These are phyloP conservation scores for Phenganax subtilis DNA, from an alignment of 92 coral and sea anemone species.

Conservation along the genomic window DNA sequence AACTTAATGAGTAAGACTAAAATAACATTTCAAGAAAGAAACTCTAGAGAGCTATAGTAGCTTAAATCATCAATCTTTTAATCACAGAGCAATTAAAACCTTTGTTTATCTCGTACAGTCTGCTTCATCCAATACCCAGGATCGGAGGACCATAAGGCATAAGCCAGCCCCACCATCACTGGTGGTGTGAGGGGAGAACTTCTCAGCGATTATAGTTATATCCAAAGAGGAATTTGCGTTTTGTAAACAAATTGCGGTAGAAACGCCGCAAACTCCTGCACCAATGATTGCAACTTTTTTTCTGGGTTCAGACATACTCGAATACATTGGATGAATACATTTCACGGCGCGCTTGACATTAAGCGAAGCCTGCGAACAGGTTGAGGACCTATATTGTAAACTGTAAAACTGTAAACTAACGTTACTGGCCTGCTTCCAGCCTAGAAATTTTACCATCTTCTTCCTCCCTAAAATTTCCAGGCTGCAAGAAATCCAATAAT, in stretches of 20 bases:
- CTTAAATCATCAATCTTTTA: neutral
- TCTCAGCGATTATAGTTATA: conserved; percentile 74
- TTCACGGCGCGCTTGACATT: no score
- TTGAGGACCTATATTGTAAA: no score
- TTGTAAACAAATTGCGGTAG: conserved; percentile 70
- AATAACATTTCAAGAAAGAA: neutral
- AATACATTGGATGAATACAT: no score
- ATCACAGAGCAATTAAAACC: conserved; percentile 32
- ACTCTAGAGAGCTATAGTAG: neutral
- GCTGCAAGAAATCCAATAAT: no score
- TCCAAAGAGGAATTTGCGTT: conserved; percentile 64
- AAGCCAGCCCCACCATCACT: conserved; percentile 94
- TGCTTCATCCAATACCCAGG: conserved; percentile 43
- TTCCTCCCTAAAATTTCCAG: no score
- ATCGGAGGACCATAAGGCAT: conserved; percentile 51
- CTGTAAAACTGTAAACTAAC: no score
- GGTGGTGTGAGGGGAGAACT: conserved; percentile 68
- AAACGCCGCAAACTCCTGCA: conserved; percentile 71
- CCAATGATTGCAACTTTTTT: conserved; percentile 68
- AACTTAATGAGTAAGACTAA: no score
- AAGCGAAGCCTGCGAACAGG: no score
- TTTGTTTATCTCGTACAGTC: conserved; percentile 58
- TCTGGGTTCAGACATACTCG: neutral
- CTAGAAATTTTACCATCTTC: no score
- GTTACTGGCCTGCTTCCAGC: no score